Evolutionary conservation across 1,140 invertebrate genomes (phyloP).

Genomic region (Drosophila pandora): DNA sequence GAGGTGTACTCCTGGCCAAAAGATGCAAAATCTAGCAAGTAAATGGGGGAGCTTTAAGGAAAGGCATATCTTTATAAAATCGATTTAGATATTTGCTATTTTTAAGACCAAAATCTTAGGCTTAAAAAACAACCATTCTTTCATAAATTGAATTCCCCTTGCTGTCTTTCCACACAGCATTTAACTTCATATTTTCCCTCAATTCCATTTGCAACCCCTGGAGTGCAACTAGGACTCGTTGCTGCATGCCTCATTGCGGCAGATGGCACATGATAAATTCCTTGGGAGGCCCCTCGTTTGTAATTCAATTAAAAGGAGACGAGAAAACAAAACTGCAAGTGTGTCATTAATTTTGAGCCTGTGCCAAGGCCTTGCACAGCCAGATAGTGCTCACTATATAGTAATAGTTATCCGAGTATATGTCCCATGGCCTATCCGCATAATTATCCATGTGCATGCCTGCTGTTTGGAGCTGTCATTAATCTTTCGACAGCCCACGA

Average conservation of each 20-base stretch:
- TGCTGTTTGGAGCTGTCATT: slow-evolving; percentile 73
- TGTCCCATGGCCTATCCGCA: slow-evolving; percentile 20
- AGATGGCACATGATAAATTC: slow-evolving; percentile 58
- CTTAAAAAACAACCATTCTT: not conserved
- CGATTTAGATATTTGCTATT: not conserved
- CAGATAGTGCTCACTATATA: not conserved
- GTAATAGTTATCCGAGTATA: slow-evolving; percentile 9
- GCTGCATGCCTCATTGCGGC: slow-evolving; percentile 36
- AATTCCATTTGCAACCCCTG: slow-evolving; percentile 12
- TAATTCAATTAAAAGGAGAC: slow-evolving; percentile 76
- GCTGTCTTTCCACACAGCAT: not conserved
- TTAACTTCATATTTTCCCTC: not conserved
- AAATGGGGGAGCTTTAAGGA: not conserved
- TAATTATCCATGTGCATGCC: slow-evolving; percentile 64
- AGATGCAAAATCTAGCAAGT: slow-evolving; percentile 10
- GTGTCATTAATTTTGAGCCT: slow-evolving; percentile 72
- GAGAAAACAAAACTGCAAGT: slow-evolving; percentile 65
- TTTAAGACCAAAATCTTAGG: not conserved
- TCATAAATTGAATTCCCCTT: not conserved
- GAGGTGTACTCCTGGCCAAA: slow-evolving; percentile 10
- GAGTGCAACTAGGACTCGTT: slow-evolving; percentile 36
- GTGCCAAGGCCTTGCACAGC: slow-evolving; percentile 41
- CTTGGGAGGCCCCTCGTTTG: slow-evolving; percentile 26
- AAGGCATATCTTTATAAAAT: not conserved
- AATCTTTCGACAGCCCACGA: slow-evolving; percentile 66